Percentiles rank a stretch among this genome's conserved stretches.
Conservation (phyloP, 2,888 invertebrate genomes). For the Polyommatus iphigenia region DNA sequence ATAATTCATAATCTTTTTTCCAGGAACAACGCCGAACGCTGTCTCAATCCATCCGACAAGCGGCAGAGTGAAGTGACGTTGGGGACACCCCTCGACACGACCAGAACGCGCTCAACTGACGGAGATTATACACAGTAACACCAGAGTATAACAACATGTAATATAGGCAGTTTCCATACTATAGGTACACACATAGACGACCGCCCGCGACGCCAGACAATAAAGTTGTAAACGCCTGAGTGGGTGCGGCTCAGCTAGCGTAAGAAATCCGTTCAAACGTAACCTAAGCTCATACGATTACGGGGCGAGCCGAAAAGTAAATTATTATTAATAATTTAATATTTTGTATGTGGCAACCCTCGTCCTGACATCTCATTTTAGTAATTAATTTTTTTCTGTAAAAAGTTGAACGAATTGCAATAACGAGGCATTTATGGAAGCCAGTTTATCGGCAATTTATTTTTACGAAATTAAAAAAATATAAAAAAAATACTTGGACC, state of each 20-base stretch:
- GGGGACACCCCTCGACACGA: not conserved
- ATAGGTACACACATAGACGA: not conserved
- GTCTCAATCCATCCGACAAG: slow-evolving; percentile 19
- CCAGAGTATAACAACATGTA: not conserved
- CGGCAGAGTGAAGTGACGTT: not conserved
- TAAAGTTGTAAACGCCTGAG: not conserved
- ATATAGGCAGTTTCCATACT: slow-evolving; percentile 5
- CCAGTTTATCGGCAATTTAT: slow-evolving; percentile 6
- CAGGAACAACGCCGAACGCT: not conserved
- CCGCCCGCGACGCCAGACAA: not conserved
- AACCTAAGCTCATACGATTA: not conserved
- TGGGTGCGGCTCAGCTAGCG: not conserved
- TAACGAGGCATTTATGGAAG: slow-evolving; percentile 22
- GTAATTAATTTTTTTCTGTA: not conserved
- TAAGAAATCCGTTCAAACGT: slow-evolving; percentile 10
- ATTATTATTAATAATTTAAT: slow-evolving; percentile 11
- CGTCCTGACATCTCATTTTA: slow-evolving; percentile 10
- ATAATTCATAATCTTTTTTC: not conserved
- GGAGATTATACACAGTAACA: slow-evolving; percentile 16
- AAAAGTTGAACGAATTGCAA: slow-evolving; percentile 11
- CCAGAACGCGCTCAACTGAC: slow-evolving; percentile 15
- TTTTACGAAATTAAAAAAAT: not conserved
- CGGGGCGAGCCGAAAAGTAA: not conserved
- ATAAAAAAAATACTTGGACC: slow-evolving; percentile 32
- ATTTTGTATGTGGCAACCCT: slow-evolving; percentile 7